phyloP scores from a whole-genome alignment of 2,888 invertebrate genomes.

The Ptycholaimellus sp. region DNA sequence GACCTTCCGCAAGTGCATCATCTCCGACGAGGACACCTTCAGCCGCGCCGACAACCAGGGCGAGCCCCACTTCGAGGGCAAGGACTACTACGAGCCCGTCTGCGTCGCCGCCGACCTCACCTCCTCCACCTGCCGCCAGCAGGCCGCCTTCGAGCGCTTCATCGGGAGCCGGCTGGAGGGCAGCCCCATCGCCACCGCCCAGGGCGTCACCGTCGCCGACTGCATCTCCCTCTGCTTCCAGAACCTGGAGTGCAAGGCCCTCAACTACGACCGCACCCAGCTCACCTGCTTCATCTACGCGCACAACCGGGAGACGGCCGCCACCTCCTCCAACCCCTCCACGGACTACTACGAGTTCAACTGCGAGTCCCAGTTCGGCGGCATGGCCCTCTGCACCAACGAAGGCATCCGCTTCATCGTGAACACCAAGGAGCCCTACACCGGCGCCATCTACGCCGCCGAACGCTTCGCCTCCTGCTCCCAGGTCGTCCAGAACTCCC shows the following conservation, averaged over 20 bases:
- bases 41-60: conserved; percentile 25
- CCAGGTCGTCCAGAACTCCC: conserved; percentile 24
- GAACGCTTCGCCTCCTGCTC: conserved; percentile 24
- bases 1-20: conserved; percentile 24
- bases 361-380: conserved; percentile 25
- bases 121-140: conserved; percentile 25
- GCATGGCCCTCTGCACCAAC: conserved; percentile 26
- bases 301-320: conserved; percentile 17
- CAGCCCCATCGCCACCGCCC: conserved; percentile 22
- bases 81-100: conserved; percentile 26
- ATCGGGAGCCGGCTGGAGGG: conserved; percentile 24
- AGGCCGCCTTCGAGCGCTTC: conserved; percentile 24
- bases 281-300: conserved; percentile 24
- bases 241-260: conserved; percentile 25
- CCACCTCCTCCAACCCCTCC: conserved; percentile 20
- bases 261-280: conserved; percentile 24
- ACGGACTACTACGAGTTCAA: conserved; percentile 26
- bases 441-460: conserved; percentile 26
- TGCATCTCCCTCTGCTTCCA: conserved; percentile 26
- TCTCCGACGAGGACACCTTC: conserved; percentile 25
- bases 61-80: conserved; percentile 15
- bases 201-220: conserved; percentile 24
- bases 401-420: conserved; percentile 26
- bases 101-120: conserved; percentile 24
- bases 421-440: conserved; percentile 26